These are phyloP conservation scores for Eupithecia abbreviata DNA, from an alignment of 2,888 invertebrate genomes.

Conservation along the genomic window DNA sequence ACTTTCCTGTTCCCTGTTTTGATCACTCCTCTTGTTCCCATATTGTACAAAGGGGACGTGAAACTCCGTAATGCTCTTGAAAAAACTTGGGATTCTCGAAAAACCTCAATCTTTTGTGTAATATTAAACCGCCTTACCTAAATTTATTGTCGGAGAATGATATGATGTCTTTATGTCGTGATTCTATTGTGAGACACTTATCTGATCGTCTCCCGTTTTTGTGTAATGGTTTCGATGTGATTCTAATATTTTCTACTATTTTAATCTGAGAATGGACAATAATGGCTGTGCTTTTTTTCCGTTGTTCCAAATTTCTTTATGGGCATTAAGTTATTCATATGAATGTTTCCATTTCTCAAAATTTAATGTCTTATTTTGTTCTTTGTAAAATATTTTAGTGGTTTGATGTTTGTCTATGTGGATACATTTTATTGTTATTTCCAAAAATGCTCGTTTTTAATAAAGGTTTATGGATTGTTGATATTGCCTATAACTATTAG, in stretches of 20 bases:
- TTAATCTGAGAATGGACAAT: slow-evolving; percentile 42
- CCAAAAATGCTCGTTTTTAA: not conserved
- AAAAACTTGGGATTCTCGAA: slow-evolving; percentile 69
- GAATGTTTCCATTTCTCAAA: slow-evolving; percentile 20
- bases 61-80: slow-evolving; percentile 61
- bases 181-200: slow-evolving; percentile 77
- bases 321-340: slow-evolving; percentile 34
- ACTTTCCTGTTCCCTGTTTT: slow-evolving; percentile 68
- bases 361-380: slow-evolving; percentile 18
- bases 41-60: slow-evolving; percentile 68
- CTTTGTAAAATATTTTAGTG: slow-evolving; percentile 12
- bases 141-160: slow-evolving; percentile 81
- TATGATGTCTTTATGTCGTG: slow-evolving; percentile 82
- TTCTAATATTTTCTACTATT: slow-evolving; percentile 54
- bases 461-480: not conserved
- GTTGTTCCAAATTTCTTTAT: slow-evolving; percentile 36
- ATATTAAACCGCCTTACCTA: slow-evolving; percentile 76
- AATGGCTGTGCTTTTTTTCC: slow-evolving; percentile 40
- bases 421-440: not conserved
- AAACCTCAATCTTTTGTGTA: slow-evolving; percentile 75
- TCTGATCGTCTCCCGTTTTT: slow-evolving; percentile 77
- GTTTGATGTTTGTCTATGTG: slow-evolving; percentile 13
- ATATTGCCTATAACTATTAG: not conserved
- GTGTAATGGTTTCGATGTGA: slow-evolving; percentile 66
- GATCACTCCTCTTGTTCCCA: slow-evolving; percentile 81